Evolutionary conservation across 2,888 invertebrate species (phyloP).

Genomic region (Trachelus iudaicus): DNA sequence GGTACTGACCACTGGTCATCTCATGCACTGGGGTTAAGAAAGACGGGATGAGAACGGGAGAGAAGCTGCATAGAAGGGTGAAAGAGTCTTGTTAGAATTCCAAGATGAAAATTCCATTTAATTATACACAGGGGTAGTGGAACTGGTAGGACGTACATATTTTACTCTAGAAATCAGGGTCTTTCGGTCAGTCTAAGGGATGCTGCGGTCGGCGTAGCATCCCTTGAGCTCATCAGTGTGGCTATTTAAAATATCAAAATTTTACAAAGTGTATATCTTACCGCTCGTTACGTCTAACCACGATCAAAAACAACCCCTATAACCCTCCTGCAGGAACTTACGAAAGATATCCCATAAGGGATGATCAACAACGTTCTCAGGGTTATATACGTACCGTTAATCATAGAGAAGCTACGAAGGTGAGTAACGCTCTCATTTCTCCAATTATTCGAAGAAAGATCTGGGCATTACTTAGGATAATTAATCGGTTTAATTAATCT

Average conservation of each 20-base stretch:
- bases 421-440: neutral
- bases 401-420: neutral
- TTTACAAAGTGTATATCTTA: neutral
- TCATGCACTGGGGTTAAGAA: slow-evolving; percentile 22
- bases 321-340: neutral
- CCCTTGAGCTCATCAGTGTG: slow-evolving; percentile 20
- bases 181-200: slow-evolving; percentile 52
- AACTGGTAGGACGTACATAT: slow-evolving; percentile 47
- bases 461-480: neutral
- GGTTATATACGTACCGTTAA: neutral
- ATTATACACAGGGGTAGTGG: slow-evolving; percentile 30
- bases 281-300: neutral
- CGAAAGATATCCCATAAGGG: neutral
- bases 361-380: neutral
- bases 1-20: slow-evolving; percentile 48
- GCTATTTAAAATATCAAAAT: neutral
- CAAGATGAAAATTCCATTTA: slow-evolving; percentile 44
- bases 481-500: neutral
- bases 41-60: neutral
- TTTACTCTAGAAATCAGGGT: slow-evolving; percentile 37
- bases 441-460: neutral
- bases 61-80: neutral
- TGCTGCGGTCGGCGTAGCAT: slow-evolving; percentile 54
- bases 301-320: neutral
- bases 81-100: slow-evolving; percentile 24